Base-by-base conservation (phyloP, 2,113 vertebrate species). In the Halichoerus grypus region DNA sequence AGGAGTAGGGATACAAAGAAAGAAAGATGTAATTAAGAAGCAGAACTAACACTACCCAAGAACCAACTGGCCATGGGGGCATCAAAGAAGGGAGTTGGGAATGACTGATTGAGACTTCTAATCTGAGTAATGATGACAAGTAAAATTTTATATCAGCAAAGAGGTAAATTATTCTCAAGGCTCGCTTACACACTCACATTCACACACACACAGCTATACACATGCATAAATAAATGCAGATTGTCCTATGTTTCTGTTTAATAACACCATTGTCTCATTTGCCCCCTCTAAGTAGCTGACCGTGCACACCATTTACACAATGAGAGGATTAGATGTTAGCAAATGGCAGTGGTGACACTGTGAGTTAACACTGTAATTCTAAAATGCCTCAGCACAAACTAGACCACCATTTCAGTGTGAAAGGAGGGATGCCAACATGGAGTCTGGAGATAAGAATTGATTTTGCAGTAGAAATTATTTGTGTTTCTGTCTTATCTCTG, bases 381-480 rank as follows among this genome's bases (percentile, higher is more conserved):
- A 94, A 94, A 96, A 89, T 28, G 89, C 36, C 72, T 91, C 76
- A 90, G 88, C 94, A 94, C 65, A 91, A 36, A 96, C 49, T 89
- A 94, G 72, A 88, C 92, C 7, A 97, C 76, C 76, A 67, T 49
- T 93, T 96, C 55, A 67, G 51, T 57, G 76, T 59, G 10, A 97
- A 97, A 96, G 87, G 82, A 97, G 97, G 39, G 22, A 61, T 42
- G 57, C 42, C 65, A 97, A 77, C 55, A 81, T 67, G 87, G 96
- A 96, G 92, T 94, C 46, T 96, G 36, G 14, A 97, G 91, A 97
- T 51, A 97, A 97, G 95, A 97, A 98, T 89, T 97, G 97, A 98
- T 98, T 98, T 97, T 97, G 85, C 79, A 91, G 92, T 71, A 97
- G 96, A 95, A 97, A 97, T 98, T 97, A 98, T 96, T 96, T 96